Evolutionary conservation across 2,797 vertebrate genomes (phyloP), one percentile per base, ranked within the genome.

Genomic region (Urophycis tenuis): DNA sequence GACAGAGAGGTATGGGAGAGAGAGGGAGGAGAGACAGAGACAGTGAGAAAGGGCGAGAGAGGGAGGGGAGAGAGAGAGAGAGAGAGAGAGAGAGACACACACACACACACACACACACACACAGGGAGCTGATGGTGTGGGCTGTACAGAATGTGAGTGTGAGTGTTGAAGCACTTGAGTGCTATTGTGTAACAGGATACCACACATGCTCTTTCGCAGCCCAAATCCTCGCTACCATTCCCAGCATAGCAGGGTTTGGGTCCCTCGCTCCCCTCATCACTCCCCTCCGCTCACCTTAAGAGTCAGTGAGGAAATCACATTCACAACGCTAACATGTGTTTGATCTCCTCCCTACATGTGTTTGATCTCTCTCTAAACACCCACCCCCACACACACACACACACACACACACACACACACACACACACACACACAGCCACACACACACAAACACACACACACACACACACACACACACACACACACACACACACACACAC

Each of bases 111-210:
- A 81, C 73, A 82, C 78, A 85, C 71, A 79, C 76, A 77, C 41
- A 45, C 80, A 85, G 84, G 79, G 85, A 86, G 84, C 85, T 85
- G 87, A 82, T 82, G 3, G 86, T 92, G 93, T 93, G 87, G 93
- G 94, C 89, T 86, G 91, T 89, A 78, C 88, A 93, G 94, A 95
- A 95, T 91, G 91, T 91, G 92, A 30, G 67, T 70, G 80, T 91
- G 93, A 94, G 93, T 93, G 94, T 87, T 86, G 93, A 94, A 91
- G 93, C 94, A 95, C 93, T 92, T 95, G 95, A 95, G 89, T 91
- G 87, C 91, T 90, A 94, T 94, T 96, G 95, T 95, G 95, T 94
- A 93, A 92, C 91, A 92, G 90, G 94, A 96, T 95, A 95, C 93
- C 94, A 91, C 92, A 94, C 94, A 95, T 95, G 91, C 91, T 95